A percentile compares a stretch with the other conserved stretches of the same genome.
These are phyloP conservation scores for Oryctolagus cuniculus DNA, from an alignment of 2,113 vertebrate genomes.

Conservation along the genomic window mOryCun1.1 NC_091434.1:129257001-129257500, in stretches of 20 bases:
- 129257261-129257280: background rate
- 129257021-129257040: background rate
- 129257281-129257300: background rate
- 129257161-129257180: background rate
- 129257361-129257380: background rate
- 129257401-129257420: slow-evolving; percentile 19
- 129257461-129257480: background rate
- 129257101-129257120: background rate
- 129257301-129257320: background rate
- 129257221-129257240: background rate
- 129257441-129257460: slow-evolving; percentile 1
- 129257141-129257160: background rate
- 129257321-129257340: background rate
- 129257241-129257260: background rate
- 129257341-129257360: background rate
- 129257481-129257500: slow-evolving; percentile 16
- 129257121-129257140: background rate
- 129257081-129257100: no score
- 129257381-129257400: slow-evolving; percentile 28
- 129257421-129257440: background rate
- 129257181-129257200: slow-evolving; percentile 7
- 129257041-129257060: background rate
- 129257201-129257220: background rate
- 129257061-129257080: background rate
- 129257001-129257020: background rate